Percentiles rank a stretch among this genome's conserved stretches.
phyloP scores from a whole-genome alignment of 1,140 invertebrate genomes.

The Solenopsis fugax region DNA sequence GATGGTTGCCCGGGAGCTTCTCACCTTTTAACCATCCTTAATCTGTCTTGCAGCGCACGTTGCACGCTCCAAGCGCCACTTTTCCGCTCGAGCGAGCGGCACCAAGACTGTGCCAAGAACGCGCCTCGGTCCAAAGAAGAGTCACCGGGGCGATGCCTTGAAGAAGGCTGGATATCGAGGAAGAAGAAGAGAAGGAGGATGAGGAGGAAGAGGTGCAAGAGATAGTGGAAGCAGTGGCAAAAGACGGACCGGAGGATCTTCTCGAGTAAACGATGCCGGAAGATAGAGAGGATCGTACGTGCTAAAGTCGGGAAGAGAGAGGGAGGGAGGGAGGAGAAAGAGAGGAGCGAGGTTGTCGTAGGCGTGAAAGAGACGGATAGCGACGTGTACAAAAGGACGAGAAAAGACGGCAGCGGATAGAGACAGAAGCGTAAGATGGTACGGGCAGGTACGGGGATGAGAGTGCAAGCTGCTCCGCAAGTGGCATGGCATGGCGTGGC shows the following conservation, averaged over 20 bases:
- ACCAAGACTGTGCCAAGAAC: constrained; percentile 65
- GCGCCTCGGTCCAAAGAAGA: constrained; percentile 29
- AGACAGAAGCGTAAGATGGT: constrained; percentile 2
- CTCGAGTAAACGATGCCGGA: constrained; percentile 48
- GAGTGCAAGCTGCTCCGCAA: constrained; percentile 26
- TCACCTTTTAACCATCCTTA: constrained; percentile 64
- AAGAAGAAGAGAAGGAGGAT: neutral
- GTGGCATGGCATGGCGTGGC: neutral
- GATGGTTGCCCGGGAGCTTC: constrained; percentile 57
- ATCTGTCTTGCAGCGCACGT: constrained; percentile 75
- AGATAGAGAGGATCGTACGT: constrained; percentile 52
- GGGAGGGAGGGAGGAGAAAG: neutral
- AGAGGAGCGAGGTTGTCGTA: constrained; percentile 12
- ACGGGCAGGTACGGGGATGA: neutral
- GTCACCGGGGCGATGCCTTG: constrained; percentile 23
- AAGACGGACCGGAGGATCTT: constrained; percentile 53
- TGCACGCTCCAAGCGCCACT: constrained; percentile 73
- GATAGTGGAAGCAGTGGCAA: constrained; percentile 10
- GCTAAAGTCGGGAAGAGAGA: neutral
- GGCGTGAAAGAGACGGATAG: constrained; percentile 51
- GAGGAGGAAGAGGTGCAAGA: neutral
- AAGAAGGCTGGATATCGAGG: constrained; percentile 20
- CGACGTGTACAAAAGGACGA: constrained; percentile 43
- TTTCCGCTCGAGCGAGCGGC: constrained; percentile 69
- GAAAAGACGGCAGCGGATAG: constrained; percentile 20